phyloP scores from a whole-genome alignment of 1,140 invertebrate species.

The Amphibalanus amphitrite region DNA sequence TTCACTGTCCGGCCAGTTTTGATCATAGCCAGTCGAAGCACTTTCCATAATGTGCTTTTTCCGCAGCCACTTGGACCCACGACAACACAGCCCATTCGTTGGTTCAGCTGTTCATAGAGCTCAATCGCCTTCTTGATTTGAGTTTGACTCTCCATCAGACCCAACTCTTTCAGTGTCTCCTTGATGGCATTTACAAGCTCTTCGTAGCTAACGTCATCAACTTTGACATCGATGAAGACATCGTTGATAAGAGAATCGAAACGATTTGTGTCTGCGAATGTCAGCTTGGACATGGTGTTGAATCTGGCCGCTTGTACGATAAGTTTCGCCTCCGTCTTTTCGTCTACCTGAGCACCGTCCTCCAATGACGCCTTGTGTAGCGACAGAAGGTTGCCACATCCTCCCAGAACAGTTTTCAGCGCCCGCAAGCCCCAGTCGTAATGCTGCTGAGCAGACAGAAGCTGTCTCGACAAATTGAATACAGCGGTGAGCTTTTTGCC shows the following conservation, averaged over 20 bases:
- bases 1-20: constrained; percentile 48
- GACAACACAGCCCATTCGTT: constrained; percentile 90
- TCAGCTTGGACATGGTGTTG: constrained; percentile 86
- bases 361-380: constrained; percentile 19
- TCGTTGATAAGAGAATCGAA: constrained; percentile 63
- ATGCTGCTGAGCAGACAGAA: constrained; percentile 75
- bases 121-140: constrained; percentile 79
- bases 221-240: constrained; percentile 47
- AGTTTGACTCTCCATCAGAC: constrained; percentile 42
- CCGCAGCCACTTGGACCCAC: constrained; percentile 87
- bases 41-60: constrained; percentile 71
- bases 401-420: constrained; percentile 69
- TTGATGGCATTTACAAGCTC: constrained; percentile 38
- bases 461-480: constrained; percentile 49
- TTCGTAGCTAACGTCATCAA: constrained; percentile 33
- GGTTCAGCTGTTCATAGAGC: constrained; percentile 85
- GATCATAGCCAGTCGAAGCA: constrained; percentile 53
- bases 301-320: constrained; percentile 57
- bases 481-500: constrained; percentile 62
- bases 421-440: constrained; percentile 97
- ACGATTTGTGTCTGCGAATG: constrained; percentile 47
- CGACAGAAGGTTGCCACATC: constrained; percentile 31
- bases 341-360: constrained; percentile 7
- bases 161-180: constrained; percentile 40
- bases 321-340: constrained; percentile 36